Percentiles rank a stretch among this genome's conserved stretches.
These are phyloP conservation scores for Melanotaenia boesemani DNA, from an alignment of 2,797 vertebrate species.

Conservation along the genomic window DNA sequence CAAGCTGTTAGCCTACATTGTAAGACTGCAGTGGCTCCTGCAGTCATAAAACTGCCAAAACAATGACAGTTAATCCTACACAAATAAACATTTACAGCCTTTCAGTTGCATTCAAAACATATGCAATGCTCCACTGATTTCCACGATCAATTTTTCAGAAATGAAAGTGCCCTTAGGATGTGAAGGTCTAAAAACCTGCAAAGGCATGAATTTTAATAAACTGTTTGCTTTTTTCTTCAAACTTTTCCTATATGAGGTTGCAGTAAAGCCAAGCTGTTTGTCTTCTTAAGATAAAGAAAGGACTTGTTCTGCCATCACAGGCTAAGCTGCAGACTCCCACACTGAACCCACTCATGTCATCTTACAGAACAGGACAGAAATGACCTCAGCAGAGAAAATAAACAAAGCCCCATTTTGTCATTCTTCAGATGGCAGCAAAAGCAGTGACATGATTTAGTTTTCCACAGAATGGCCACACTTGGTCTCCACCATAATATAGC, in stretches of 20 bases:
- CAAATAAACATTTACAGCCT: constrained; percentile 24
- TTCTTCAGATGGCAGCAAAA: constrained; percentile 31
- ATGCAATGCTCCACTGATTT: constrained; percentile 7
- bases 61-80: constrained; percentile 15
- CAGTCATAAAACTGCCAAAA: constrained; percentile 33
- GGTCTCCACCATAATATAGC: not conserved
- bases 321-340: constrained; percentile 59
- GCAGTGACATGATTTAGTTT: constrained; percentile 26
- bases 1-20: constrained; percentile 42
- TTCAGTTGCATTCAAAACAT: constrained; percentile 26
- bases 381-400: constrained; percentile 52
- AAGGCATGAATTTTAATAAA: constrained; percentile 40
- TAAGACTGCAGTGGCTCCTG: constrained; percentile 30
- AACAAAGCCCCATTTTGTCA: constrained; percentile 56
- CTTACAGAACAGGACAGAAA: constrained; percentile 38
- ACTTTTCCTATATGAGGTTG: constrained; percentile 23
- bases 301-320: constrained; percentile 52
- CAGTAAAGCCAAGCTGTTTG: constrained; percentile 59
- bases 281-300: constrained; percentile 66
- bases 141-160: constrained; percentile 4
- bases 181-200: constrained; percentile 30
- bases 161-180: constrained; percentile 13
- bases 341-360: constrained; percentile 58
- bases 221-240: constrained; percentile 36
- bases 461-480: constrained; percentile 16